Evolutionary conservation across 2,797 vertebrate species (phyloP), one percentile per base, ranked within the genome.

Genomic region (Mus minutoides): DNA sequence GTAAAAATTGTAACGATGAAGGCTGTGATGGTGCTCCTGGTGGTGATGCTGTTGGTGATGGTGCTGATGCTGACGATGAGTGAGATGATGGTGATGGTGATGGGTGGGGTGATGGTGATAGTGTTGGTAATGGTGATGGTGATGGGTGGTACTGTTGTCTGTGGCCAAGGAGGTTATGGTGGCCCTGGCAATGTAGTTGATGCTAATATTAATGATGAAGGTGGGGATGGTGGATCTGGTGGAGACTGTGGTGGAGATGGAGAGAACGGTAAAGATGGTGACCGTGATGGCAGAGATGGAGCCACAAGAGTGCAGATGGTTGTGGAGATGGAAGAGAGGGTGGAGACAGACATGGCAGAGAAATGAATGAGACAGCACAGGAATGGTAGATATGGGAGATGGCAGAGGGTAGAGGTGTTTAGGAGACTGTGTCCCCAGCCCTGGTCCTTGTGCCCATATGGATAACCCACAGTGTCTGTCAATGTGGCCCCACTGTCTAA

Each of bases 41-140:
- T 43, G 2, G 7, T 1, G 14, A 29, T 21, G 56, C 22, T 29
- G 1, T 0, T 4, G 62, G 78, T 13, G 62, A 12, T 29, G 1
- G 0, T 21, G 90, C 37, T n/a, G 34, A 12, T 60, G 19, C 11
- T 52, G 49, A 12, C 11, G 52, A 52, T 52, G 60, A 9, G 26
- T 62, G 26, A 6, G 26, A 3, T 11, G 40, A 5, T 58, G 6
- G 58, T 24, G 21, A 14, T 13, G 58, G 34, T 14, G 37, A 43
- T 43, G 5, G 29, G 2, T n/a, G 24, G 2, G 2, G 12, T 26
- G 11, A 5, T 24, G 52, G 40, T 31, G 6, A 6, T 1, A 8
- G 64, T 8, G 2, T 0, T 58, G 29, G 17, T 26, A 49, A 21
- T 22, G 1, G 4, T 19, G 6, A 13, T 21, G 52, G 46, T 22